Evolutionary conservation across 2,888 invertebrate species (phyloP).

Genomic region (Phania funesta): DNA sequence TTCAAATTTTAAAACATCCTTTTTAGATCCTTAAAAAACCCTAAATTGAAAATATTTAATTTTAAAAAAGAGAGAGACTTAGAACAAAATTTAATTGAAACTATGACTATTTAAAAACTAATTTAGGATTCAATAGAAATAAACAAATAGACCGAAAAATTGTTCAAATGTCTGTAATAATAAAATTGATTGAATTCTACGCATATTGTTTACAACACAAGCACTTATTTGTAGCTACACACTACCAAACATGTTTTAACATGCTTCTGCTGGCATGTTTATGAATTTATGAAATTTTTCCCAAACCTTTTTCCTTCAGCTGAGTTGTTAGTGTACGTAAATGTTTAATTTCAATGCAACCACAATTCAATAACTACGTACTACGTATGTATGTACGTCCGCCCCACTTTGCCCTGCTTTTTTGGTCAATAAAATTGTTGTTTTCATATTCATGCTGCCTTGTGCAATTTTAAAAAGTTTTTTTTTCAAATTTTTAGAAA

Average conservation of each 20-base stretch:
- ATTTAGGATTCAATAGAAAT: too few relatives aligned
- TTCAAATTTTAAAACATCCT: too few relatives aligned
- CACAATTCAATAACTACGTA: slow-evolving; percentile 34
- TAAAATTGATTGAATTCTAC: slow-evolving; percentile 57
- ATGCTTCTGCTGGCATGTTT: background rate
- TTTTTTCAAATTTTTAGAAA: slow-evolving; percentile 37
- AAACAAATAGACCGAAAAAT: background rate
- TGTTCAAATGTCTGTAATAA: background rate
- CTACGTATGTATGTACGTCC: background rate
- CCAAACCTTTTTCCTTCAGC: slow-evolving; percentile 12
- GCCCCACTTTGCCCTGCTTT: background rate
- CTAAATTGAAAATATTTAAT: too few relatives aligned
- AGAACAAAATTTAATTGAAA: too few relatives aligned
- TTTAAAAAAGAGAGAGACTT: too few relatives aligned
- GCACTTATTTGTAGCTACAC: background rate
- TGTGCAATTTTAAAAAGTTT: slow-evolving; percentile 42
- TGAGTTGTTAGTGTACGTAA: background rate
- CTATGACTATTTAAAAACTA: too few relatives aligned
- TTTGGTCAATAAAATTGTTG: slow-evolving; percentile 1
- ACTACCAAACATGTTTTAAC: background rate
- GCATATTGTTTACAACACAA: slow-evolving; percentile 24
- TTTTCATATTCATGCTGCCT: background rate
- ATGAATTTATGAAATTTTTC: slow-evolving; percentile 41
- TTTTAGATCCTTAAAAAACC: too few relatives aligned
- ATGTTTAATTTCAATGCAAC: slow-evolving; percentile 43